A percentile compares a stretch with the other conserved stretches of the same genome.
Evolutionary conservation across 2,888 invertebrate genomes (phyloP).

Genomic region (Hoplodrina blanda): DNA sequence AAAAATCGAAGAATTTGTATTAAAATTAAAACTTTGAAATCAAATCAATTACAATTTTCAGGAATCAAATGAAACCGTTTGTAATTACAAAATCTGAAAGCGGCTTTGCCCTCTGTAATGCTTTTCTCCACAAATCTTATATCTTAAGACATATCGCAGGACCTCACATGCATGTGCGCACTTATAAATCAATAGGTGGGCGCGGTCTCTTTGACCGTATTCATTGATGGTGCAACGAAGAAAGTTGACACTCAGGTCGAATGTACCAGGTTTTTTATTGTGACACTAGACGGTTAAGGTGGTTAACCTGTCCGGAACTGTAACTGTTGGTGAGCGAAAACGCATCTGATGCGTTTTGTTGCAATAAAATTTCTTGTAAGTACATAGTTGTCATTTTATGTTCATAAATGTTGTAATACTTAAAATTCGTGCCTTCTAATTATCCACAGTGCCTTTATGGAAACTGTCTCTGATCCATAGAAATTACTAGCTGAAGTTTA

Average conservation of each 20-base stretch:
- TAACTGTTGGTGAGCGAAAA: constrained; percentile 54
- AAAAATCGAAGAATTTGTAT: no score
- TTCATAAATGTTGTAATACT: no score
- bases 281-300: constrained; percentile 53
- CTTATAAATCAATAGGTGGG: constrained; percentile 87
- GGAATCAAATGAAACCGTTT: neutral
- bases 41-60: no score
- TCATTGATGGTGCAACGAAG: constrained; percentile 80
- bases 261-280: constrained; percentile 59
- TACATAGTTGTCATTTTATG: no score
- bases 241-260: constrained; percentile 74
- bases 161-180: constrained; percentile 60
- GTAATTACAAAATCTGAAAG: neutral
- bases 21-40: no score
- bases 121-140: constrained; percentile 22
- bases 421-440: no score
- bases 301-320: constrained; percentile 61
- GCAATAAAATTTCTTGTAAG: constrained; percentile 1
- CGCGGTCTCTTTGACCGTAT: constrained; percentile 80
- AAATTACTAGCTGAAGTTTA: no score
- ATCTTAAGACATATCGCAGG: constrained; percentile 72
- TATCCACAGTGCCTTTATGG: no score
- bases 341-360: constrained; percentile 1
- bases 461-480: no score
- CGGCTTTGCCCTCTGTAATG: neutral